Base-by-base conservation (phyloP, 2,113 vertebrate species). In the Cinclus mexicanus region DNA sequence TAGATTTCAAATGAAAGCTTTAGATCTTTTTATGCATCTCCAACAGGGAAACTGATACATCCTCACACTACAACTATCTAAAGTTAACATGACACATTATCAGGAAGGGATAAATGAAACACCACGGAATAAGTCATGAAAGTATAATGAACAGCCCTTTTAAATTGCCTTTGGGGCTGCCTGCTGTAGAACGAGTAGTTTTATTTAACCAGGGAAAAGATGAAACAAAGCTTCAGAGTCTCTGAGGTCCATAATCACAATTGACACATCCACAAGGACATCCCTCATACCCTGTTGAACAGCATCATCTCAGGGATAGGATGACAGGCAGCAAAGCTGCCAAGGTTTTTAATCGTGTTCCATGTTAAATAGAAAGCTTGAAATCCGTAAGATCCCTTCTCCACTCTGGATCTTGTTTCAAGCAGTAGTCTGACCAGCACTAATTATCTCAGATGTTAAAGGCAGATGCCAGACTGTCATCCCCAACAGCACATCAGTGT, bases 151-250 rank as follows among this genome's bases (percentile, higher is more conserved):
- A 63, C 25, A 64, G 39, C 12, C 22, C 33, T n/a, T 60, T 88
- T 33, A 42, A 77, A 57, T 35, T 82, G 79, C 65, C 65, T 86
- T 71, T 74, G 67, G 72, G 77, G 7, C 52, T 77, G 82, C 55
- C 50, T 84, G 42, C 70, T 72, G 50, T 50, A 89, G 20, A 37
- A 47, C 42, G 89, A 90, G 49, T 61, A 64, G 68, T 64, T 84
- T 84, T 60, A 81, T 79, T 89, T 81, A 94, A 82, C 46, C 39
- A 83, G 59, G n/a, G 69, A 81, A 72, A 93, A 94, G 71, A 69
- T 37, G 63, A 63, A 89, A 68, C 68, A 89, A 87, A 89, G 47
- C 71, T 93, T 77, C 42, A 52, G 47, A 59, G n/a, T 13, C 79
- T 79, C 81, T 53, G 39, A 63, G 20, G 44, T 67, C 90, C 90